Conservation (phyloP, 2,888 invertebrate species). For the Zygothrica quintamaculata region DNA sequence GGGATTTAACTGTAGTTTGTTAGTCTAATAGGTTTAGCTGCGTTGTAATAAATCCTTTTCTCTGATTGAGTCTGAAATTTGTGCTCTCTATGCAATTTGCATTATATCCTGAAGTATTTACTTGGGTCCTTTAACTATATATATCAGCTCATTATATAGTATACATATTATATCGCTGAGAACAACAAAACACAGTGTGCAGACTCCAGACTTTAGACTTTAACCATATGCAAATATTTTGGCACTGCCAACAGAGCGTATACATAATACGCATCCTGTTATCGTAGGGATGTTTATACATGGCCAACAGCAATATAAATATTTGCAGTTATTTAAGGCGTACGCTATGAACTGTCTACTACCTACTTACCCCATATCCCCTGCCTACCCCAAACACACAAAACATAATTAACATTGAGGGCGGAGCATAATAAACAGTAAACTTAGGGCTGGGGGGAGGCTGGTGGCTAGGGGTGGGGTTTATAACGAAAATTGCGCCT, state of each 20-base stretch:
- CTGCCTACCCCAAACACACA: too few relatives aligned
- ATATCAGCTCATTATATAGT: conserved; percentile 6
- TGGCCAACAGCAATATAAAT: conserved; percentile 59
- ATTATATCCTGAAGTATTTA: conserved; percentile 24
- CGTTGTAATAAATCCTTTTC: conserved; percentile 13
- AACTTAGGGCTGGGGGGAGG: too few relatives aligned
- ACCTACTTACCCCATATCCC: too few relatives aligned
- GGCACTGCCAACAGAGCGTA: conserved; percentile 56
- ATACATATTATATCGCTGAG: conserved; percentile 16
- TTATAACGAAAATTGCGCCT: conserved; percentile 1
- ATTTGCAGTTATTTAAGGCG: conserved; percentile 56
- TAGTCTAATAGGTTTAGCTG: background rate
- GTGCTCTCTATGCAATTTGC: conserved; percentile 6
- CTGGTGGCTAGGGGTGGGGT: too few relatives aligned
- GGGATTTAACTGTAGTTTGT: background rate
- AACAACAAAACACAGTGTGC: background rate
- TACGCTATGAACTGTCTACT: conserved; percentile 22
- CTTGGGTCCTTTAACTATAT: background rate
- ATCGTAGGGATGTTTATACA: background rate
- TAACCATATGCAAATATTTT: conserved; percentile 70
- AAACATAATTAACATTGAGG: conserved; percentile 16
- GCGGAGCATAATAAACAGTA: conserved; percentile 26
- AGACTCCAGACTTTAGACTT: conserved; percentile 15
- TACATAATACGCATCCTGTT: conserved; percentile 45
- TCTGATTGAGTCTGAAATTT: background rate